Evolutionary conservation across 2,797 vertebrate genomes (phyloP).

Genomic region (Babyrousa celebensis): DNA sequence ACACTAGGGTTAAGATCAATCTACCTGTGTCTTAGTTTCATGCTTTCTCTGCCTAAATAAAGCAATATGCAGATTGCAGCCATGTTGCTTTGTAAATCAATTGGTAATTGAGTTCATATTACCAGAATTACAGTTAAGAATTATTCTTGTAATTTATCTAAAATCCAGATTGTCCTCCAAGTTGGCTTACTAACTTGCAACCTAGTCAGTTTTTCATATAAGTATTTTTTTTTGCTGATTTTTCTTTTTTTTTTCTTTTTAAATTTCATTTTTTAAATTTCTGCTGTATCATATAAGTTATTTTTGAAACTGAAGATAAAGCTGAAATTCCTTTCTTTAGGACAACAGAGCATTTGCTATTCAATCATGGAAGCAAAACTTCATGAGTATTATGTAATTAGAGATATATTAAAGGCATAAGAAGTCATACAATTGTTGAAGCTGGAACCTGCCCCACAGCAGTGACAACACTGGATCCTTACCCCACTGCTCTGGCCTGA

Average conservation of each 20-base stretch:
- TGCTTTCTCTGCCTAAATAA: constrained; percentile 40
- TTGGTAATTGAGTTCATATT: constrained; percentile 46
- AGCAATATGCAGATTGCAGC: background rate
- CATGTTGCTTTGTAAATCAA: constrained; percentile 11
- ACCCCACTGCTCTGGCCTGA: background rate
- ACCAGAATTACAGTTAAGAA: constrained; percentile 17
- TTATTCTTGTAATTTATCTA: constrained; percentile 32
- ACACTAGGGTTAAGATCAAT: background rate
- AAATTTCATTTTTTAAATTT: too few species aligned
- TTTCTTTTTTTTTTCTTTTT: too few species aligned
- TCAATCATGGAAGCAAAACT: constrained; percentile 13
- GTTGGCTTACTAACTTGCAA: constrained; percentile 49
- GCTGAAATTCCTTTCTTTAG: constrained; percentile 24
- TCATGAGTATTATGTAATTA: background rate
- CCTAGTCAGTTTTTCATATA: constrained; percentile 4
- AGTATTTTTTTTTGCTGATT: background rate
- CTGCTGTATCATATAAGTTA: background rate
- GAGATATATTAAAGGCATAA: background rate
- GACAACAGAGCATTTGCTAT: background rate
- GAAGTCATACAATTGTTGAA: background rate
- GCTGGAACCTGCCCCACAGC: background rate
- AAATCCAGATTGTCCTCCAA: constrained; percentile 25
- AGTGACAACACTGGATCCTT: too few species aligned
- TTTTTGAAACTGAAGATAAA: constrained; percentile 63
- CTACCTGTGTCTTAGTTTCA: constrained; percentile 6